Evolutionary conservation across 2,113 vertebrate species (phyloP).

Genomic region (Chunga burmeisteri): DNA sequence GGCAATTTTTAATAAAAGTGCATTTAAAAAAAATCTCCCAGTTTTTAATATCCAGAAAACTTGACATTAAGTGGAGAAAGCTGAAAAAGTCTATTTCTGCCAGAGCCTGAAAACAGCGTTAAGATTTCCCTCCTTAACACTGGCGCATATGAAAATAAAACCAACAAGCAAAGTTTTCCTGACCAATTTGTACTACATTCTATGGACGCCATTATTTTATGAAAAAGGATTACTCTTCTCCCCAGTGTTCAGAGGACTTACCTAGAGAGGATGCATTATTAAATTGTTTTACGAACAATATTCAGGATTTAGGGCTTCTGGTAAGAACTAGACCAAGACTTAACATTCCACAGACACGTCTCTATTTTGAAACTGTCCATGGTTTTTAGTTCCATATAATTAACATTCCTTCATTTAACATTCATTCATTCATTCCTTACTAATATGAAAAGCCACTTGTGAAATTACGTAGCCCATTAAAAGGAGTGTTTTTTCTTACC

Average conservation of each 20-base stretch:
- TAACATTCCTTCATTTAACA: neutral
- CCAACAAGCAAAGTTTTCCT: neutral
- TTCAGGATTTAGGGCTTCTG: neutral
- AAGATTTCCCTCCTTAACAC: neutral
- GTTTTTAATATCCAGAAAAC: neutral
- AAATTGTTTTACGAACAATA: neutral
- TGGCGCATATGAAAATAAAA: neutral
- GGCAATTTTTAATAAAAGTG: neutral
- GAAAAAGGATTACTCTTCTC: neutral
- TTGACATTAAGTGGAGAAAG: neutral
- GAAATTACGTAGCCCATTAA: conserved; percentile 3
- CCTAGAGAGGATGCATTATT: neutral
- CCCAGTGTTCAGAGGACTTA: neutral
- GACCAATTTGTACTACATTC: neutral
- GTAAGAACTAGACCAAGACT: neutral
- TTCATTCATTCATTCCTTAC: no score
- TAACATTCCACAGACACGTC: neutral
- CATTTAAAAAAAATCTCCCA: neutral
- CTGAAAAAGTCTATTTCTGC: neutral
- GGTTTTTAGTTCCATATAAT: neutral
- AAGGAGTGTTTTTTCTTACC: neutral
- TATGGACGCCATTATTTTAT: neutral
- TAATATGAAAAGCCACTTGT: neutral
- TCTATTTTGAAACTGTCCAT: neutral
- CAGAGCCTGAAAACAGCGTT: neutral